phyloP scores from a whole-genome alignment of 2,797 vertebrate species.

The Falco peregrinus region DNA sequence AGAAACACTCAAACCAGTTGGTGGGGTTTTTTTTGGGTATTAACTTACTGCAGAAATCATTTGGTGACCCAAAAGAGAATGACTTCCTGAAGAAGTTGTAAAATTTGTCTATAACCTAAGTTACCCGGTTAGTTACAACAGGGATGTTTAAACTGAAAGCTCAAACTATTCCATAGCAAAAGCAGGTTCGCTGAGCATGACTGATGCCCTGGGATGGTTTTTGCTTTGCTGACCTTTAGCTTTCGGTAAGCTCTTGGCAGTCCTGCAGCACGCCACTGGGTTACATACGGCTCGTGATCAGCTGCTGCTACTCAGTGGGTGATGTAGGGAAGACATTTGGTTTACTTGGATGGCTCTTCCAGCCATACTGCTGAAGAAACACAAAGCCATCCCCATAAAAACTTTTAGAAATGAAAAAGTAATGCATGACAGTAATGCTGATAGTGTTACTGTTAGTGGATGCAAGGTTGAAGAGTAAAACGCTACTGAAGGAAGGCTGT shows the following conservation, averaged over 20 bases:
- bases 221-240: background rate
- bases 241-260: background rate
- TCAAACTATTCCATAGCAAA: background rate
- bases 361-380: background rate
- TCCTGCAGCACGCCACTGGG: background rate
- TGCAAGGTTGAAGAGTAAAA: background rate
- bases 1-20: background rate
- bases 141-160: background rate
- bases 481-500: background rate
- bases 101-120: background rate
- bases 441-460: too few species aligned
- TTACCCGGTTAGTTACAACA: background rate
- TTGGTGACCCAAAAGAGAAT: background rate
- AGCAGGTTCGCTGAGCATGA: too few species aligned
- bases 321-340: rapidly evolving
- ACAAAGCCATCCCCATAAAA: too few species aligned
- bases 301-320: background rate
- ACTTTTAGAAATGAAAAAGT: background rate
- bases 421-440: too few species aligned
- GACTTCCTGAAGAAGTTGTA: background rate
- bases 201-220: background rate
- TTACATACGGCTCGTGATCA: rapidly evolving
- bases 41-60: background rate
- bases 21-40: background rate
- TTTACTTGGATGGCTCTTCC: background rate